A percentile compares a stretch with the other conserved stretches of the same genome.
These are phyloP conservation scores for Coregonus sp. DNA, from an alignment of 2,797 vertebrate species.

Conservation along the genomic window DNA sequence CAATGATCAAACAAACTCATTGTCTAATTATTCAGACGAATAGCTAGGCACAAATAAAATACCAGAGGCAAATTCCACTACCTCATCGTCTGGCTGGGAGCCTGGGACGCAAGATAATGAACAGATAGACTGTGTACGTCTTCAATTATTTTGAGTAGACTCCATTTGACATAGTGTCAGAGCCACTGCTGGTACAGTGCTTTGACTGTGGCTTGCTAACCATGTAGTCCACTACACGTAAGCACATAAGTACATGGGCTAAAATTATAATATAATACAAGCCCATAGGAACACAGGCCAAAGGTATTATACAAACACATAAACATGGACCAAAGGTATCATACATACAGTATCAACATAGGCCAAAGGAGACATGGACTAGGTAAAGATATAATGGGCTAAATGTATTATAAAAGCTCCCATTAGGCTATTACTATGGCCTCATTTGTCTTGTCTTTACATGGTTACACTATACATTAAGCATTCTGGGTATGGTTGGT, in stretches of 20 bases:
- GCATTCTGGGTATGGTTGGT: conserved; percentile 4
- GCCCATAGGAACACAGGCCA: background rate
- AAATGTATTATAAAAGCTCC: background rate
- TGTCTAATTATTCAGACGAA: background rate
- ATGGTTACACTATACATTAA: background rate
- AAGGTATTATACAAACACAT: background rate
- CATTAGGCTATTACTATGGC: background rate
- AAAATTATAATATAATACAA: background rate
- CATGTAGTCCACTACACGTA: background rate
- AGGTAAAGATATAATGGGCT: background rate
- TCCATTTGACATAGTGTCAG: too few relatives aligned
- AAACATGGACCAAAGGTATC: background rate
- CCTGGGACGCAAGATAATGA: background rate
- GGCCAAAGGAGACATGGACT: background rate
- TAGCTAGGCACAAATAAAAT: background rate
- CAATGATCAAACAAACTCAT: background rate
- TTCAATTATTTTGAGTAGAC: too few relatives aligned
- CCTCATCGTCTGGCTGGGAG: conserved; percentile 9
- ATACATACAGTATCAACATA: background rate
- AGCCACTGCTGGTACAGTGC: background rate
- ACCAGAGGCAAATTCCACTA: background rate
- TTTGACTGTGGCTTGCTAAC: background rate
- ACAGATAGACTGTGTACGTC: too few relatives aligned
- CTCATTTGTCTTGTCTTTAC: conserved; percentile 13
- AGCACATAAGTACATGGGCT: background rate